Conservation (phyloP, 2,888 invertebrate genomes). For the Apodemia zela region DNA sequence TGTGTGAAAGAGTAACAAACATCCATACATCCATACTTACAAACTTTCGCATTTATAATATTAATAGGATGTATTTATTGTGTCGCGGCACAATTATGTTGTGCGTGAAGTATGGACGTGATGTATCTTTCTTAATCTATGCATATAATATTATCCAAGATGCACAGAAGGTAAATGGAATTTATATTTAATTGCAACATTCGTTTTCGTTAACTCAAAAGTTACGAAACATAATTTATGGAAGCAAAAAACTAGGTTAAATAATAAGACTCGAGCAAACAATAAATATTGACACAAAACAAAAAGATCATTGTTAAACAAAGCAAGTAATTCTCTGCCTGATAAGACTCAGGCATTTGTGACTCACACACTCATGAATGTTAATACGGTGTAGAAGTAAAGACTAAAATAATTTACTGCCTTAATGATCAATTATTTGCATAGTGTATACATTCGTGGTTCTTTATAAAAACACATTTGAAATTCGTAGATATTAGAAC, state of each 20-base stretch:
- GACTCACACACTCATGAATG: neutral
- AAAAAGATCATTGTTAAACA: conserved; percentile 5
- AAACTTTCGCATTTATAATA: too few species aligned
- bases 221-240: too few species aligned
- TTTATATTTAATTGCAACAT: too few species aligned
- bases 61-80: too few species aligned
- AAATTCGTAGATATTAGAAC: neutral
- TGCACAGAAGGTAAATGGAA: too few species aligned
- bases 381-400: neutral
- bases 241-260: neutral
- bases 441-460: neutral
- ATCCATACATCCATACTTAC: too few species aligned
- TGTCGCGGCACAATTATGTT: too few species aligned
- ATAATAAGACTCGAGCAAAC: neutral
- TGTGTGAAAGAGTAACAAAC: too few species aligned
- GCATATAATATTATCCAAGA: too few species aligned
- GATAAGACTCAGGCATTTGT: conserved; percentile 3
- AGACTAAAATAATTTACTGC: conserved; percentile 5
- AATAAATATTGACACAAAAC: conserved; percentile 1
- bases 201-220: too few species aligned
- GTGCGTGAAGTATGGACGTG: too few species aligned
- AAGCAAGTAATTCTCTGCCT: neutral
- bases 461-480: neutral
- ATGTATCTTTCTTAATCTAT: too few species aligned
- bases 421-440: neutral